Base-by-base conservation (phyloP, 2,888 invertebrate genomes). In the Lycaena phlaeas region DNA sequence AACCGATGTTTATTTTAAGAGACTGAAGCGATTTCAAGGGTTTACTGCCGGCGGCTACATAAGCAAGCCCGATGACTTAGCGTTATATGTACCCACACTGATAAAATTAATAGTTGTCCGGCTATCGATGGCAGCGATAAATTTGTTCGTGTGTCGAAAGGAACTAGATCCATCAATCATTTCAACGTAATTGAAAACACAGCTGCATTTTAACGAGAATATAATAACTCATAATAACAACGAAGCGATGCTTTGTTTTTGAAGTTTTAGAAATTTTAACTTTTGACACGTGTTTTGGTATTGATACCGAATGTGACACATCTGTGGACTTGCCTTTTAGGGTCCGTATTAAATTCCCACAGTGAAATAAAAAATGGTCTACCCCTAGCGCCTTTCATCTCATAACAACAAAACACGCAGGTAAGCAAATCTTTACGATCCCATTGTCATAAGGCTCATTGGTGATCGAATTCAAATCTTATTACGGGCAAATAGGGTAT, bases 271-370 rank as follows among this genome's bases (percentile, higher is more conserved):
- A 41, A 46, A 48, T 57, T 54, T 55, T 49, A 55, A 59, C 50
- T 52, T 61, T 73, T 76, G 41, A 76, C 79, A 81, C 70, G 68
- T 81, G 79, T 81, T 74, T 72, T 40, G 69, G 71, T 71, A 69
- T 68, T 59, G 59, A 54, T 61, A 65, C 64, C 76, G 69, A 75
- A 65, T 78, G 77, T 50, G 64, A 49, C 61, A 69, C 81, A 84
- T 78, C 79, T 84, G 84, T 55, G 77, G 82, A 77, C 79, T 81
- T 81, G 84, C 84, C 82, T 63, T 74, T 78, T 70, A 59, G 65
- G 67, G 61, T 57, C 56, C 64, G 64, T 74, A 78, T 79, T 78
- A 76, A 77, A 81, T 82, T 82, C 82, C 79, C 84, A 82, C 79
- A 79, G 68, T 70, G 64, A 69, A 72, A 73, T 68, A 77, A 75